These are phyloP conservation scores for Eretmocerus hayati DNA, from an alignment of 2,888 invertebrate species.

Conservation along the genomic window DNA sequence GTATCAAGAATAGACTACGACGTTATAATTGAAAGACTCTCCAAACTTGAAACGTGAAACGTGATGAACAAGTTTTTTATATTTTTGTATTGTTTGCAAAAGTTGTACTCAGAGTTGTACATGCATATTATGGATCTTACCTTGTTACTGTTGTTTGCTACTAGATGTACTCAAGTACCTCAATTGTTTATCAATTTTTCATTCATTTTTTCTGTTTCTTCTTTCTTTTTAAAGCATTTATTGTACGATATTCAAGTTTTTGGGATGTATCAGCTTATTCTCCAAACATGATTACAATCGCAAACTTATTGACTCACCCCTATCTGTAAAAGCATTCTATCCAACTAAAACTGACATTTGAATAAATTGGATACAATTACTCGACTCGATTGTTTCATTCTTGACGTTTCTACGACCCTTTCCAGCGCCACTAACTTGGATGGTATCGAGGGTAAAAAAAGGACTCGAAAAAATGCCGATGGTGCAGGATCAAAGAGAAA, in stretches of 20 bases:
- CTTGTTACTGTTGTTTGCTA: not conserved
- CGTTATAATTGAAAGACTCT: not conserved
- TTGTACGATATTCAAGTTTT: no score
- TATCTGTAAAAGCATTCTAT: slow-evolving; percentile 9
- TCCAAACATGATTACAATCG: not conserved
- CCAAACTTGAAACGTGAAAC: not conserved
- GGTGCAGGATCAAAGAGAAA: slow-evolving; percentile 17
- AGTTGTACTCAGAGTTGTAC: no score
- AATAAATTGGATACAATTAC: slow-evolving; percentile 14
- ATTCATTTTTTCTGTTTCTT: no score
- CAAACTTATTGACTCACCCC: not conserved
- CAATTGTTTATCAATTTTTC: not conserved
- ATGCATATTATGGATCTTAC: not conserved
- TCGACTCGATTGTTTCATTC: slow-evolving; percentile 4
- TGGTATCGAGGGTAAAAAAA: slow-evolving; percentile 22
- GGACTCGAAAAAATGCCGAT: slow-evolving; percentile 10
- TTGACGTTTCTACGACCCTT: slow-evolving; percentile 10
- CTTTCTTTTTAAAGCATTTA: no score
- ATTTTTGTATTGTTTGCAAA: slow-evolving; percentile 1
- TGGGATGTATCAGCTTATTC: no score
- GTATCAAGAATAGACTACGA: slow-evolving; percentile 28
- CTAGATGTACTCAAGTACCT: not conserved
- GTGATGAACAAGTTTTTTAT: slow-evolving; percentile 1
- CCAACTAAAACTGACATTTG: not conserved
- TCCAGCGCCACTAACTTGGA: slow-evolving; percentile 27